These are phyloP conservation scores for Dicrostonyx torquatus DNA, from an alignment of 2,797 vertebrate genomes.

Conservation along the genomic window DNA sequence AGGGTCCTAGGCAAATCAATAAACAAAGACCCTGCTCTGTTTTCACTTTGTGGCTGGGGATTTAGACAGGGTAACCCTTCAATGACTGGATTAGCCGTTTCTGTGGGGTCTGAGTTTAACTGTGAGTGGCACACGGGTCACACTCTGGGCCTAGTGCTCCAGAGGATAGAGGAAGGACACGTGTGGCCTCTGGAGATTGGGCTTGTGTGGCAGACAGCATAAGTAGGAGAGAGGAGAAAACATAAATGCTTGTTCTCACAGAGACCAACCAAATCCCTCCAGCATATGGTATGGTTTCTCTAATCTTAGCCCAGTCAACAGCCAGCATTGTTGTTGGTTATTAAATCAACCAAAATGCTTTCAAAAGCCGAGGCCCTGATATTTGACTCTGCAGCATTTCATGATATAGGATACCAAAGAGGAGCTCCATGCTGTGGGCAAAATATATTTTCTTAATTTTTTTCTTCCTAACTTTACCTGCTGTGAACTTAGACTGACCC, in stretches of 20 bases:
- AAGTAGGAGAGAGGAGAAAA: not conserved
- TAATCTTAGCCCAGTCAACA: not conserved
- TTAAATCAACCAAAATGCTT: conserved; percentile 58
- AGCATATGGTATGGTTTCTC: not conserved
- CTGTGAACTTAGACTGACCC: conserved; percentile 50
- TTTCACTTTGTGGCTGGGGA: conserved; percentile 62
- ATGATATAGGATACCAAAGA: conserved; percentile 35
- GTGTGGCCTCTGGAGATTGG: not conserved
- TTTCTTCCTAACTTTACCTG: conserved; percentile 62
- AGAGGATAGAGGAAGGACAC: not conserved
- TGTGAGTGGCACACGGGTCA: not conserved
- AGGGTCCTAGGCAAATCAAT: conserved; percentile 65
- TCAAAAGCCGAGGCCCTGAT: conserved; percentile 38
- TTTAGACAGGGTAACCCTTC: conserved; percentile 70
- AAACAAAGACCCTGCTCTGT: conserved; percentile 70
- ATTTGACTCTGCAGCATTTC: conserved; percentile 17
- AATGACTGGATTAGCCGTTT: conserved; percentile 33
- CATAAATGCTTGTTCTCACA: not conserved
- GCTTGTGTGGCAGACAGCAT: not conserved
- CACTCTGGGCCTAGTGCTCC: not conserved
- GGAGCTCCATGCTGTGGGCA: not conserved
- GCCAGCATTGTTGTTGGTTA: conserved; percentile 24
- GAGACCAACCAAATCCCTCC: not conserved
- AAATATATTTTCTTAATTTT: conserved; percentile 42
- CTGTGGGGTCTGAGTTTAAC: not conserved